Evolutionary conservation across 2,113 vertebrate species (phyloP).

Genomic region (Stegastes partitus): DNA sequence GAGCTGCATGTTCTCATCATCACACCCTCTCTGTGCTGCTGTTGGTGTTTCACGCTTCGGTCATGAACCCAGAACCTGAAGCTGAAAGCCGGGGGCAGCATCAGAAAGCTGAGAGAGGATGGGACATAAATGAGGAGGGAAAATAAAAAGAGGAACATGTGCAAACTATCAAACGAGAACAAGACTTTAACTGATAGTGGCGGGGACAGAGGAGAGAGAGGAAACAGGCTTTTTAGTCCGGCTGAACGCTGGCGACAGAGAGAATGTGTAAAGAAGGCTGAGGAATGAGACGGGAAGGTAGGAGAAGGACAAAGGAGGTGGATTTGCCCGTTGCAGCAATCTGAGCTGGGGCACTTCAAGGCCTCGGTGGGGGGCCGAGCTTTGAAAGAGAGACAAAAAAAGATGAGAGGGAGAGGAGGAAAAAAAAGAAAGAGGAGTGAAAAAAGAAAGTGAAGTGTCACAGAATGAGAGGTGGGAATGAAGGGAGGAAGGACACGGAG

Average conservation of each 20-base stretch:
- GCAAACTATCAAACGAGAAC: background rate
- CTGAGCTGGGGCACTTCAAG: conserved; percentile 24
- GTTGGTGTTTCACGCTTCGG: background rate
- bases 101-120: background rate
- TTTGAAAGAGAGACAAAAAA: conserved; percentile 28
- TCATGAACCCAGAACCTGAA: conserved; percentile 9
- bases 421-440: background rate
- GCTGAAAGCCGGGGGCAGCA: background rate
- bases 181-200: background rate
- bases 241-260: background rate
- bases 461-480: conserved; percentile 4
- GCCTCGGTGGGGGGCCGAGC: conserved; percentile 13
- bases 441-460: background rate
- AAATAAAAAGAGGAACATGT: background rate
- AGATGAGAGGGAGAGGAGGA: background rate
- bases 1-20: background rate
- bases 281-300: background rate
- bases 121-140: background rate
- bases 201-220: conserved; percentile 10
- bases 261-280: conserved; percentile 5
- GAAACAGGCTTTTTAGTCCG: background rate
- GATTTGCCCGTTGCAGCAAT: conserved; percentile 13
- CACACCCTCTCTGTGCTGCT: background rate
- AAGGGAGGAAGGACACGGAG: conserved; percentile 1
- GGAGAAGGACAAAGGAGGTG: background rate